Percentiles rank a stretch among this genome's conserved stretches.
These are phyloP conservation scores for Furnarius figulus DNA, from an alignment of 2,113 vertebrate genomes.

Conservation along the genomic window DNA sequence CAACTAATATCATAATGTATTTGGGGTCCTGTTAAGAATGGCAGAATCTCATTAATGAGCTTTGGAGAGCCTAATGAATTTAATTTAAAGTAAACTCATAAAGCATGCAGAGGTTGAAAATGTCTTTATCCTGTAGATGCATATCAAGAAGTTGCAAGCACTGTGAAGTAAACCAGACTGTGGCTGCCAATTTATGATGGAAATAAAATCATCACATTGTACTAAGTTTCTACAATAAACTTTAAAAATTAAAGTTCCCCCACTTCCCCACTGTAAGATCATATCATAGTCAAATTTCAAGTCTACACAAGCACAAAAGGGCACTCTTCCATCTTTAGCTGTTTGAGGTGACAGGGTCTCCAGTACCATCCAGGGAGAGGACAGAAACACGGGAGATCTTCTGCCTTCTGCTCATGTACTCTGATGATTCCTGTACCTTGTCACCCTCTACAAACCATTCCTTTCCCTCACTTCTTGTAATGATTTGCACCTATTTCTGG, in stretches of 20 bases:
- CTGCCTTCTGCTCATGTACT: not conserved
- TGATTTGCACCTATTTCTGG: not conserved
- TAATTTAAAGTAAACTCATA: not conserved
- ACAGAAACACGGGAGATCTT: not conserved
- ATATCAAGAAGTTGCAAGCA: not conserved
- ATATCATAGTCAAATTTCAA: not conserved
- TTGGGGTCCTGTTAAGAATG: not conserved
- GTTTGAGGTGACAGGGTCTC: not conserved
- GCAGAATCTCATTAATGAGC: not conserved
- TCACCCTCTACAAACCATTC: rapidly evolving
- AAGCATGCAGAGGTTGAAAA: not conserved
- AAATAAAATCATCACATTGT: not conserved
- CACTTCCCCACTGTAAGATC: not conserved
- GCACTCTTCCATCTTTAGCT: not conserved
- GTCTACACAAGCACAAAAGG: not conserved
- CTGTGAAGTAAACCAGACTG: not conserved
- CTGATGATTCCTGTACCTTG: not conserved
- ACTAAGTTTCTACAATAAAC: not conserved
- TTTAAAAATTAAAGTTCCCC: not conserved
- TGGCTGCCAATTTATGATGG: not conserved
- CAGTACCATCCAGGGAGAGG: not conserved
- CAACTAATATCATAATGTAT: not conserved
- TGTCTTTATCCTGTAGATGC: not conserved
- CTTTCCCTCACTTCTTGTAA: not conserved
- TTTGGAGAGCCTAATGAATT: not conserved